A percentile compares a stretch with the other conserved stretches of the same genome.
Evolutionary conservation across 2,797 vertebrate species (phyloP).

Genomic region (Hippoglossus hippoglossus): DNA sequence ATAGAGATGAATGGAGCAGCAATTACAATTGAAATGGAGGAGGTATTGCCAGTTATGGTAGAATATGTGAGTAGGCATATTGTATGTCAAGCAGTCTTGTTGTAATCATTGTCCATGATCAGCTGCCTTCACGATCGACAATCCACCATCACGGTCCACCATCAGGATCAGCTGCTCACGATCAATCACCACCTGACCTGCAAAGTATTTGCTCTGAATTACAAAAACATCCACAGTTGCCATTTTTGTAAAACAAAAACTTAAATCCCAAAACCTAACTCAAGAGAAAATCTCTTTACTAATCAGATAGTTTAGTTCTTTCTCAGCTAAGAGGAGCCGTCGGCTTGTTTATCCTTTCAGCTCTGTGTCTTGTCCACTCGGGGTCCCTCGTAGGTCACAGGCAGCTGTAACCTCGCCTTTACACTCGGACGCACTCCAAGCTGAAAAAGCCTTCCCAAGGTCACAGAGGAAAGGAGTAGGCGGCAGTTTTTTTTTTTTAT

Average conservation of each 20-base stretch:
- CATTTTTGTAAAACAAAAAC: slow-evolving; percentile 30
- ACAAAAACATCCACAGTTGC: slow-evolving; percentile 20
- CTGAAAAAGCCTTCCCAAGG: slow-evolving; percentile 52
- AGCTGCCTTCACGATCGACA: no score
- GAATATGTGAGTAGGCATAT: no score
- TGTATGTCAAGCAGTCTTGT: no score
- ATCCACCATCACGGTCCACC: no score
- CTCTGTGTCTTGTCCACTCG: slow-evolving; percentile 58
- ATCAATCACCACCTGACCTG: not conserved
- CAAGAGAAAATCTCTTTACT: slow-evolving; percentile 28
- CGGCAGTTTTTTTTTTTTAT: slow-evolving; percentile 36
- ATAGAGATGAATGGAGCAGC: no score
- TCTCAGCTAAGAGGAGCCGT: slow-evolving; percentile 26
- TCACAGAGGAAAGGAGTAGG: slow-evolving; percentile 65
- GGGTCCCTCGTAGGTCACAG: slow-evolving; percentile 79
- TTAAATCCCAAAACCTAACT: slow-evolving; percentile 21
- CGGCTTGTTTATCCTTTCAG: slow-evolving; percentile 51
- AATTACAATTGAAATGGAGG: no score
- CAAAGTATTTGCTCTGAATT: not conserved
- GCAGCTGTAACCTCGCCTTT: slow-evolving; percentile 64
- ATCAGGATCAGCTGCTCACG: no score
- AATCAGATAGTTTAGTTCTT: slow-evolving; percentile 20
- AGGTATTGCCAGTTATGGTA: no score
- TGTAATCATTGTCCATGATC: no score
- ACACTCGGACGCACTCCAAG: slow-evolving; percentile 59